Evolutionary conservation across 2,888 invertebrate species (phyloP), one percentile per base, ranked within the genome.

Genomic region (Hartigia nigra): DNA sequence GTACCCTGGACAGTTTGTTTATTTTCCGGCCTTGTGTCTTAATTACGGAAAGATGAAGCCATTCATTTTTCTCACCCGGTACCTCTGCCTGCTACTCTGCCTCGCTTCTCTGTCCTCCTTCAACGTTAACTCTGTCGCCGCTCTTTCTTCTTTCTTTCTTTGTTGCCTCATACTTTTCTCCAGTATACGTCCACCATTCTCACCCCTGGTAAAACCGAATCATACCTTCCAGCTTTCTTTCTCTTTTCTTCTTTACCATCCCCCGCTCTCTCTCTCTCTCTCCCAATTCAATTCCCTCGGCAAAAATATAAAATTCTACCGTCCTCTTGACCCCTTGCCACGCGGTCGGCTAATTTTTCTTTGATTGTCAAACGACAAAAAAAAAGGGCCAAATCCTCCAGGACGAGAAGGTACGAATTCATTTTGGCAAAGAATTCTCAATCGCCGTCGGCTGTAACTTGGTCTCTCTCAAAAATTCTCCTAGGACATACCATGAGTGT

Each of bases 41-140:
- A 89, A 90, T 90, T 90, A 88, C 88, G 83, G 82, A 89, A 90
- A 87, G 89, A 90, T 89, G 87, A 86, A 90, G 88, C 89, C 85
- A 87, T 88, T 85, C 85, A 85, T 89, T 88, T 87, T 78, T 79
- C 81, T 79, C 80, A 39, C 39, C 72, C 70, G 69, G 75, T 76
- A 31, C 31, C 55, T 55, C 55, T 23, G 12, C 31, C 69, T 74
- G n/a, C 32, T 74, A 31, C 31, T 70, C 70, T 74, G 34, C 31
- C 31, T 35, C 72, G 39, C 31, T 70, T 36, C 39, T 76, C 70
- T 72, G 14, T 70, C 31, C 39, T 31, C 77, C 69, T 14, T 75
- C 74, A 31, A 72, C 37, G 77, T 74, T 74, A 77, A 77, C 76
- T 37, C n/a, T 69, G 70, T 37, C 74, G 70, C 80, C 35, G 14